phyloP scores from a whole-genome alignment of 1,140 invertebrate species.

The Heliconius himera region DNA sequence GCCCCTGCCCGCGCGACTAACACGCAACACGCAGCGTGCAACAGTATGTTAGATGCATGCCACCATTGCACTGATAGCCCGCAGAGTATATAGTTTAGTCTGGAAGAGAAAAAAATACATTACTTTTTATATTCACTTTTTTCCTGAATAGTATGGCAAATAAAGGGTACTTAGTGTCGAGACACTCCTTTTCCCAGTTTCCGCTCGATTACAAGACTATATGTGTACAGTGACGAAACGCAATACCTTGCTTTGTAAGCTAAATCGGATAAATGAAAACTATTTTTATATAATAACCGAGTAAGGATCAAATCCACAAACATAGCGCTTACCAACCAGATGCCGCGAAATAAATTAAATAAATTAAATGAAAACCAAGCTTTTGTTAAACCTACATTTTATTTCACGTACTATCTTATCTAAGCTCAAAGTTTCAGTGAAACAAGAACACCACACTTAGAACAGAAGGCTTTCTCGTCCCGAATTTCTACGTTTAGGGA shows the following conservation, averaged over 20 bases:
- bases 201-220: no score
- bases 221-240: no score
- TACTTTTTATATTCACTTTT: no score
- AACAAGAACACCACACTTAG: constrained; percentile 20
- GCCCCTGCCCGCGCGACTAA: constrained; percentile 87
- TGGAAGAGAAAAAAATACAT: constrained; percentile 80
- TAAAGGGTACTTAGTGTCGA: no score
- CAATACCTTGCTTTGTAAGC: no score
- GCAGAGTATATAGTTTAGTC: constrained; percentile 86
- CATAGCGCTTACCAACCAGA: not conserved
- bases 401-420: constrained; percentile 10
- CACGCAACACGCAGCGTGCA: constrained; percentile 87
- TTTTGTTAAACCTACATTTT: not conserved
- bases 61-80: constrained; percentile 88
- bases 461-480: constrained; percentile 31
- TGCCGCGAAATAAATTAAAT: not conserved
- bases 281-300: no score
- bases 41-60: constrained; percentile 87
- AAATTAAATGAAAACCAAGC: not conserved
- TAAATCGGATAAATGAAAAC: no score
- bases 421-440: constrained; percentile 22
- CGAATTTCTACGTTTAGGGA: constrained; percentile 34
- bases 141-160: no score
- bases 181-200: no score
- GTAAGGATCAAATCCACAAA: no score